Evolutionary conservation across 2,113 vertebrate genomes (phyloP).

Genomic region (Orycteropus afer): DNA sequence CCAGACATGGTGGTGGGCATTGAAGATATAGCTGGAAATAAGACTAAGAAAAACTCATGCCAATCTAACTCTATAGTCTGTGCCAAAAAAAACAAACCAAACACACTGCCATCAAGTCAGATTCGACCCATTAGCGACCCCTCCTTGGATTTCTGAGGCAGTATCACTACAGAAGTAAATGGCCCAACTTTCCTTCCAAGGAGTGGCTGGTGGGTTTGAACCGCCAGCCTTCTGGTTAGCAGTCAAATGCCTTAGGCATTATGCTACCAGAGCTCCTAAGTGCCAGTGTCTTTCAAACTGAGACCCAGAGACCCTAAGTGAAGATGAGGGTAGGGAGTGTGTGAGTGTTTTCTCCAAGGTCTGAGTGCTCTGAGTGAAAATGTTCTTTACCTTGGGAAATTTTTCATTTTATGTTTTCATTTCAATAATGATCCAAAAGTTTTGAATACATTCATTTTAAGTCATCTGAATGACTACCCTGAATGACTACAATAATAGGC

Average conservation of each 20-base stretch:
- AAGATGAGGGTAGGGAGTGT: neutral
- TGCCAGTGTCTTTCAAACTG: neutral
- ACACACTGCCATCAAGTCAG: too few species aligned
- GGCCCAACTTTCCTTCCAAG: too few species aligned
- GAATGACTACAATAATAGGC: too few species aligned
- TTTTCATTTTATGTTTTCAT: conserved; percentile 47
- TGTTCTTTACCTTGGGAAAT: conserved; percentile 21
- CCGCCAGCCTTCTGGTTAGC: too few species aligned
- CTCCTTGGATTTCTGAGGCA: too few species aligned
- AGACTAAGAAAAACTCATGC: neutral
- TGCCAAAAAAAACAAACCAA: too few species aligned
- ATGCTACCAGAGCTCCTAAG: too few species aligned
- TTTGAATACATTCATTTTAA: neutral
- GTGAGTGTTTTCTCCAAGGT: neutral
- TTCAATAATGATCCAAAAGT: conserved; percentile 48
- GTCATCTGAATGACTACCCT: neutral
- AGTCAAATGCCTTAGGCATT: too few species aligned
- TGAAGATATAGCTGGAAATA: neutral
- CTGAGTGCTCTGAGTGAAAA: neutral
- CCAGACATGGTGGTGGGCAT: neutral
- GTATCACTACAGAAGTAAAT: too few species aligned
- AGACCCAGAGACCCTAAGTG: neutral
- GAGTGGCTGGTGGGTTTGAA: too few species aligned
- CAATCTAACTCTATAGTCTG: neutral
- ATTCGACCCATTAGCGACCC: too few species aligned